A percentile compares a stretch with the other conserved stretches of the same genome.
phyloP scores from a whole-genome alignment of 2,113 vertebrate genomes.

The Genyomyrus donnyi region DNA sequence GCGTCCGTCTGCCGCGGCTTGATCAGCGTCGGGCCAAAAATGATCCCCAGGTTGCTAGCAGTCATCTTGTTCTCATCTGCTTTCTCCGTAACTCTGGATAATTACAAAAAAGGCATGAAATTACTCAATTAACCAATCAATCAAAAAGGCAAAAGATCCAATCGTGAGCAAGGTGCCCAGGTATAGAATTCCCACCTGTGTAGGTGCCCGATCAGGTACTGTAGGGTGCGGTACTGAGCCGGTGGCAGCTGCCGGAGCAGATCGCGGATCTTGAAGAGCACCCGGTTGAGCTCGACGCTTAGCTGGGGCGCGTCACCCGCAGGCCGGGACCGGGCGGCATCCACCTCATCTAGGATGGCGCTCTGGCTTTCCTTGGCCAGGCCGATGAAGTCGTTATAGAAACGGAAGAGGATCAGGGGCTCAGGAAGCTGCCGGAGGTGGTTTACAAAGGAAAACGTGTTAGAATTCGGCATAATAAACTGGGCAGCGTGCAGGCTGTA shows the following conservation, averaged over 20 bases:
- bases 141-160: background rate
- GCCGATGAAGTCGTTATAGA: constrained; percentile 90
- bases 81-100: constrained; percentile 75
- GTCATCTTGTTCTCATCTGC: constrained; percentile 97
- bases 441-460: background rate
- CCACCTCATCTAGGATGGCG: constrained; percentile 64
- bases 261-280: constrained; percentile 81
- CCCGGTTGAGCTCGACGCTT: constrained; percentile 70
- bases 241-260: constrained; percentile 77
- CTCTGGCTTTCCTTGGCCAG: constrained; percentile 83
- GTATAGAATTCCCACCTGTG: constrained; percentile 60
- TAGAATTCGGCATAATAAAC: background rate
- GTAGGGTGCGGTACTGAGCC: constrained; percentile 80
- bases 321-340: constrained; percentile 49
- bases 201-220: constrained; percentile 81
- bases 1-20: constrained; percentile 79
- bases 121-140: background rate
- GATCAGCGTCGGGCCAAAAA: constrained; percentile 91
- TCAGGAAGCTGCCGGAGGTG: constrained; percentile 74
- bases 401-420: constrained; percentile 83
- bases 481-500: background rate
- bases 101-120: background rate
- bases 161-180: background rate
- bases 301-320: constrained; percentile 51
- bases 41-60: constrained; percentile 89